A percentile compares a stretch with the other conserved stretches of the same genome.
phyloP scores from a whole-genome alignment of 2,113 vertebrate species.

The Aramus guarauna region DNA sequence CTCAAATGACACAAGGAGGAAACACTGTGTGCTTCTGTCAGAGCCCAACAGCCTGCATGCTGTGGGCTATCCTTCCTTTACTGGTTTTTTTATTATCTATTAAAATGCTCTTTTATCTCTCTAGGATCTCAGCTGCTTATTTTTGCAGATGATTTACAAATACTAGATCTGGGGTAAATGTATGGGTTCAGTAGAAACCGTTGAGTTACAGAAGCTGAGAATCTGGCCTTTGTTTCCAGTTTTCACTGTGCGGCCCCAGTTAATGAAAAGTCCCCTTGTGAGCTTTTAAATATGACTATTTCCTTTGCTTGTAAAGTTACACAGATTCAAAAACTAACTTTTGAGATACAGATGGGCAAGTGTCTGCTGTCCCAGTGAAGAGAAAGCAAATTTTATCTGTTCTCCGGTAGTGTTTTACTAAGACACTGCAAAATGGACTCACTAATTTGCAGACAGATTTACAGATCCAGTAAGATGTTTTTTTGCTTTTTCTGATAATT shows the following conservation, averaged over 20 bases:
- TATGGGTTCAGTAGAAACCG: neutral
- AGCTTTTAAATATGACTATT: neutral
- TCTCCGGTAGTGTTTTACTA: neutral
- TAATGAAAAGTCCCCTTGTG: slow-evolving; percentile 9
- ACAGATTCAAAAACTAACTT: neutral
- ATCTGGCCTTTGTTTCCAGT: neutral
- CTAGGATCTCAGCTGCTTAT: neutral
- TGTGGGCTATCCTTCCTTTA: neutral
- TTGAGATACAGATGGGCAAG: neutral
- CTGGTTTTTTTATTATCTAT: neutral
- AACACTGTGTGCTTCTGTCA: neutral
- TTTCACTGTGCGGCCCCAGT: neutral
- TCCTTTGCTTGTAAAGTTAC: neutral
- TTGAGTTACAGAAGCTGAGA: neutral
- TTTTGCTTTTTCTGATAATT: neutral
- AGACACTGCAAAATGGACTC: neutral
- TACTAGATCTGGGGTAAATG: neutral
- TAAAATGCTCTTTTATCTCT: neutral
- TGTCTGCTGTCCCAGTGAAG: neutral
- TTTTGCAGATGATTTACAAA: neutral
- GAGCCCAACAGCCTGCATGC: neutral
- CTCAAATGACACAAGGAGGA: neutral
- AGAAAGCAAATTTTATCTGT: neutral
- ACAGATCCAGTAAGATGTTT: neutral
- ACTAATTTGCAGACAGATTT: neutral